Percentiles rank a stretch among this genome's conserved stretches.
Evolutionary conservation across 1,140 invertebrate genomes (phyloP).

Genomic region (Nephotettix cincticeps): DNA sequence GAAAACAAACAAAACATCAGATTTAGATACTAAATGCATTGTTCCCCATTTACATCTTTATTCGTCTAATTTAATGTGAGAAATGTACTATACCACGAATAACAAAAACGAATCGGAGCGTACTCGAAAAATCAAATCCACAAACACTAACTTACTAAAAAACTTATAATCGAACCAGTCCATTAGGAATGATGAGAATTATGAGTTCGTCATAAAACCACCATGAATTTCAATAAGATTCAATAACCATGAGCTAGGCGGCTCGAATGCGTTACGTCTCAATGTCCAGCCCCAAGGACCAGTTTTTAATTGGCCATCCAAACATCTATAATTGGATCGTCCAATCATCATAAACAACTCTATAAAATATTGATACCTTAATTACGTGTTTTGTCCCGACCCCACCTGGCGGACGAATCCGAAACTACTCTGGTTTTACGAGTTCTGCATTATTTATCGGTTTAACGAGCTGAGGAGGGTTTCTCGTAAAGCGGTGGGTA

Average conservation of each 20-base stretch:
- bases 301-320: slow-evolving; percentile 10
- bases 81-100: no score
- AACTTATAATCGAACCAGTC: neutral
- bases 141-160: neutral
- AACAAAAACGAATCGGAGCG: no score
- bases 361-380: slow-evolving; percentile 13
- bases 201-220: neutral
- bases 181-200: neutral
- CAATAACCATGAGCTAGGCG: neutral
- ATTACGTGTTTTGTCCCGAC: neutral
- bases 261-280: neutral
- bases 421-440: no score
- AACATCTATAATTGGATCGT: slow-evolving; percentile 4
- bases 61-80: no score
- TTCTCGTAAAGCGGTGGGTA: no score
- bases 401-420: no score
- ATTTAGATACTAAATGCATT: no score
- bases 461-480: no score
- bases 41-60: no score
- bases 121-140: no score
- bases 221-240: neutral
- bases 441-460: no score
- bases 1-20: no score
- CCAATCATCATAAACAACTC: slow-evolving; percentile 8
- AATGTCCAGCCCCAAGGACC: neutral